A percentile compares a stretch with the other conserved stretches of the same genome.
These are phyloP conservation scores for Channallabes apus DNA, from an alignment of 2,797 vertebrate species.

Conservation along the genomic window DNA sequence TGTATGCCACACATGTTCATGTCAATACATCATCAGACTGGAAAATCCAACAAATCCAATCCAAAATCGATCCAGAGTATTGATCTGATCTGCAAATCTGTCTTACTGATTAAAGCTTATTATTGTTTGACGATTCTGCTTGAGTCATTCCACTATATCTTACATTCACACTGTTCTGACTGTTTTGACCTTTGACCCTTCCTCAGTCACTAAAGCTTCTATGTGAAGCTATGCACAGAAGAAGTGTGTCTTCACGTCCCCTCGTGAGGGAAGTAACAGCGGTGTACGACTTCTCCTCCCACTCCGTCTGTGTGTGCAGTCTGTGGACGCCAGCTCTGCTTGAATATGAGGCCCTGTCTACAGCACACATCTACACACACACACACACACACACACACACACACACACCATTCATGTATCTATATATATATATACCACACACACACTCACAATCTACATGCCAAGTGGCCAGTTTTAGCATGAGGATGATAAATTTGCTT, in stretches of 20 bases:
- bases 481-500: background rate
- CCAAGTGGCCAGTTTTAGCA: slow-evolving; percentile 31
- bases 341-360: slow-evolving; percentile 29
- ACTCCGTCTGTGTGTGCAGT: slow-evolving; percentile 24
- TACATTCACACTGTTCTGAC: background rate
- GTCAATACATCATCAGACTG: background rate
- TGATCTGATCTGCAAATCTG: background rate
- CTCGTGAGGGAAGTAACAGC: slow-evolving; percentile 43
- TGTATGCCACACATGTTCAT: background rate
- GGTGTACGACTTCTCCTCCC: slow-evolving; percentile 36
- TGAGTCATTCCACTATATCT: background rate
- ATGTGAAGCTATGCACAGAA: background rate
- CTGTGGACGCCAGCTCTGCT: background rate
- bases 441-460: too few species aligned
- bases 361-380: background rate
- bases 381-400: slow-evolving; percentile 2
- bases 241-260: slow-evolving; percentile 14
- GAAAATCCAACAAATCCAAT: background rate
- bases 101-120: background rate
- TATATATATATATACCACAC: too few species aligned
- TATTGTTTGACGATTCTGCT: background rate
- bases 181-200: slow-evolving; percentile 2
- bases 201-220: background rate
- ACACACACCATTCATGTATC: too few species aligned
- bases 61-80: background rate